Evolutionary conservation across 37 sponge, comb jelly and placozoan genomes (phyloP), one percentile per base, ranked within the genome.

Genomic region (Diacarnus erythraeanus): DNA sequence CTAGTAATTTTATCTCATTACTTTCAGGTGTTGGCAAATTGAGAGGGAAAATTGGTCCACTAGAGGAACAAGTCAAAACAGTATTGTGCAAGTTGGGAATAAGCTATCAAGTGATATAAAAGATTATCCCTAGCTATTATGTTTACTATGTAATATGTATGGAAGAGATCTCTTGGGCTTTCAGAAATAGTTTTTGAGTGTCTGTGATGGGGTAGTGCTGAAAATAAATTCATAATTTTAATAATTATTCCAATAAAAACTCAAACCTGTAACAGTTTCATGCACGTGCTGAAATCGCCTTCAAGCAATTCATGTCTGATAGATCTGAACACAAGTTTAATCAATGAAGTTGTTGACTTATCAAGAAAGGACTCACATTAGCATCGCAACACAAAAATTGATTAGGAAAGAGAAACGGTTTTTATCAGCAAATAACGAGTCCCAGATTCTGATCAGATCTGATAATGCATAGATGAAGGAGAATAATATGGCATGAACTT

Each of bases 361-460:
- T 27, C 5, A 12, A 38, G 35, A 20, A 60, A 26, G 64, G 3
- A 61, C 91, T 66, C 42, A 90, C 91, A 97, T 38, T 44, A 97
- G 42, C 98, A 97, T 97, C 15, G 91, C 90, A 86, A 89, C 92
- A 69, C 99, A 98, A 15, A 95, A 51, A 58, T 85, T 82, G 36
- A 90, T 56, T 0, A 98, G 78, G 61, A 98, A 95, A 3, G 88
- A 75, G 78, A 95, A 98, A 64, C 96, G 81, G 12, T 88, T 74
- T 37, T 67, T 71, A 59, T 96, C 97, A 21, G 92, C 72, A 59
- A 96, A 94, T 0, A 96, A 58, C 3, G 85, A 83, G 76, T 96
- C 97, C 97, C 97, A 96, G 5, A 96, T 47, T 47, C 89, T 72
- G 59, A 96, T 94, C 25, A 96, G 79, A 47, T 47, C 10, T 12